Evolutionary conservation across 2,797 vertebrate species (phyloP), one percentile per base, ranked within the genome.

Genomic region (Microctenopoma lineatum): DNA sequence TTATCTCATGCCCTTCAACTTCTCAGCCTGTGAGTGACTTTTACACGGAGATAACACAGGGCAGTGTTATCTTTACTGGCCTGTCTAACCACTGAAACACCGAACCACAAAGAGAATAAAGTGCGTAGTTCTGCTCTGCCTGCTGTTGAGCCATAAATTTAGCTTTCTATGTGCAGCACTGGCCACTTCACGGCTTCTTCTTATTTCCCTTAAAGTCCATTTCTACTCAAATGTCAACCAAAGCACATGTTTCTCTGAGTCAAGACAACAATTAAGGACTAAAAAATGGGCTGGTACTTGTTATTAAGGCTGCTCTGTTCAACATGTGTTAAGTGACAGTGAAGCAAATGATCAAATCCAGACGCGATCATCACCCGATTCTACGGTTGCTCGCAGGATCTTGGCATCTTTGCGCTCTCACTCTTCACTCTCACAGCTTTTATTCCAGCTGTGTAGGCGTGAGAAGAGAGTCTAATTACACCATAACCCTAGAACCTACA

Each of bases 121-220:
- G 39, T 13, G 13, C 27, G 27, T 42, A 38, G 50, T 50, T 39
- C 6, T 55, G 34, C 9, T 38, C 41, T 18, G 16, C 38, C 13
- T 52, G 38, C 51, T 38, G n/a, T 16, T 12, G 13, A 32, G n/a
- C n/a, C 29, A 7, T 60, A 27, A 32, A 4, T 50, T 55, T 52
- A 15, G 38, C 56, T 79, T 66, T 3, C 36, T 38, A 21, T 36
- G 68, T 45, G 53, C 53, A 26, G 34, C 25, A 16, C 27, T 44
- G 16, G 12, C 12, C 6, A 45, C 11, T 50, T 61, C 9, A 9
- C 25, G 38, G 54, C 21, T 45, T 12, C 26, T 25, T 36, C 14
- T 29, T 14, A 16, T 12, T 70, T 66, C 18, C n/a, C 18, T 21
- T 21, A 21, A 1, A 21, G 21, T 21, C 21, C 21, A 21, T 21